Base-by-base conservation (phyloP, 2,797 vertebrate species). In the Hippoglossus hippoglossus region DNA sequence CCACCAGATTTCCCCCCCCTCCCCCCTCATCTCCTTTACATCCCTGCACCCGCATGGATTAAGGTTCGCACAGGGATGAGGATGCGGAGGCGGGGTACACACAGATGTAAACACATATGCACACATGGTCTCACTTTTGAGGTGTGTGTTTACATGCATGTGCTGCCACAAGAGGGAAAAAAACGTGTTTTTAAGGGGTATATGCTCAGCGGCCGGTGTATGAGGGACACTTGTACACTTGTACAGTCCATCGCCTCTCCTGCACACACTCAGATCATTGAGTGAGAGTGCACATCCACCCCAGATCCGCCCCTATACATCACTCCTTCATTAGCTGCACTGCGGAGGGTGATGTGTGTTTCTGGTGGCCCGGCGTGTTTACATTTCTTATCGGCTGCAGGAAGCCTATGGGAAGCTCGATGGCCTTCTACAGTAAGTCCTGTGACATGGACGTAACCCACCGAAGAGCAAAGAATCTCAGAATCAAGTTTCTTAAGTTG, bases 351-450 rank as follows among this genome's bases (percentile, higher is more conserved):
- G 58, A 66, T 12, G 11, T 66, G 56, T 63, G 77, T 71, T 74
- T 83, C 80, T 82, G 82, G 83, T 72, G 86, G 73, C 82, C 72
- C 67, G 15, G 61, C 49, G 22, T 94, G 92, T 94, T 96, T 94
- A 90, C 89, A 68, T 93, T 92, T 87, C 91, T 95, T 95, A 96
- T 96, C 94, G 80, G 75, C 1, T 63, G 89, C 84, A 94, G 95
- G 94, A 96, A 95, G 90, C 90, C 75, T 84, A 95, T 96, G 92
- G 94, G 95, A 96, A 95, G 93, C 68, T 88, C 84, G 84, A 67
- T 74, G 91, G 88, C 84, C 89, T 84, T 89, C 67, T 81, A 59
- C 89, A 81, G 74, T 77, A 84, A 58, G 58, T 83, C 73, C 90
- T 94, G 91, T 95, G 93, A 93, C 87, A 78, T 34, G 56, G 47